A percentile compares a stretch with the other conserved stretches of the same genome.
phyloP scores from a whole-genome alignment of 2,888 invertebrate species.

The Horisme vitalbata region DNA sequence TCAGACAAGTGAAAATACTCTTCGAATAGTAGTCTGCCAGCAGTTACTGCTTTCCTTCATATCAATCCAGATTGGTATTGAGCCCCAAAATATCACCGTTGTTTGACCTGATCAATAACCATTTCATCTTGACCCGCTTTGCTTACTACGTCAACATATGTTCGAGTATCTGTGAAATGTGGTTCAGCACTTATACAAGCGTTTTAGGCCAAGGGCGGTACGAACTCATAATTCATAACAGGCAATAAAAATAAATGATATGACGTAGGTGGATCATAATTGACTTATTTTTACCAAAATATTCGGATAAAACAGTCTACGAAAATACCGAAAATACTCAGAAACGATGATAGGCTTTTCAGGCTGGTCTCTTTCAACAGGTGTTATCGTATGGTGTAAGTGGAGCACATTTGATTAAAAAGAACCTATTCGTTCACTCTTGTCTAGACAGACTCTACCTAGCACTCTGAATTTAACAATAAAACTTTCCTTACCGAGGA shows the following conservation, averaged over 20 bases:
- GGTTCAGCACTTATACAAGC: constrained; percentile 24
- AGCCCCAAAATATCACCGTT: constrained; percentile 39
- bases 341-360: too few species aligned
- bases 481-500: too few species aligned
- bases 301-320: not conserved
- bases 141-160: constrained; percentile 13
- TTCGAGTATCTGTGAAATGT: constrained; percentile 30
- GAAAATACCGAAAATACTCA: too few species aligned
- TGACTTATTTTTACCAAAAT: not conserved
- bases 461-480: too few species aligned
- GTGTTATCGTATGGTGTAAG: too few species aligned
- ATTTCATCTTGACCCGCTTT: constrained; percentile 34
- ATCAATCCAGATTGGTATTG: constrained; percentile 37
- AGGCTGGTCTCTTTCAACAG: too few species aligned
- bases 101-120: constrained; percentile 34
- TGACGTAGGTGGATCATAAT: not conserved
- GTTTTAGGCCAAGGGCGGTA: constrained; percentile 44
- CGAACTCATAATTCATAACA: constrained; percentile 22
- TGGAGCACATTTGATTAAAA: too few species aligned
- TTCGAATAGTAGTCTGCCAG: not conserved
- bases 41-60: constrained; percentile 15
- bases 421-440: too few species aligned
- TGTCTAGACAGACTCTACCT: too few species aligned
- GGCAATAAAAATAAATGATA: constrained; percentile 11
- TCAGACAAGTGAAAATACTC: too few species aligned